A percentile compares a stretch with the other conserved stretches of the same genome.
These are phyloP conservation scores for Epirrhoe tristata DNA, from an alignment of 2,888 invertebrate genomes.

Conservation along the genomic window DNA sequence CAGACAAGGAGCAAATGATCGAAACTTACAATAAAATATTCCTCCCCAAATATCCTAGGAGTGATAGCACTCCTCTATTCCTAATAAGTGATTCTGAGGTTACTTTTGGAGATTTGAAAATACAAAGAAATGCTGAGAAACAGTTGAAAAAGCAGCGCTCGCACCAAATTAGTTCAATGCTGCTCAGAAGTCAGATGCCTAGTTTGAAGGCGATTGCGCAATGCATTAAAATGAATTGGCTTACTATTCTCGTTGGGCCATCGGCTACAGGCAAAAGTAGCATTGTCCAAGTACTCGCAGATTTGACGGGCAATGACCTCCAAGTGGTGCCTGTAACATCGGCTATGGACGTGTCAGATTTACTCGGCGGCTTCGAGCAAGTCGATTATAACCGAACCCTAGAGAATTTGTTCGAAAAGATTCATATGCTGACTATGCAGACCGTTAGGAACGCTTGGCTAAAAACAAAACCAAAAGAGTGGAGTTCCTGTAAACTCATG, in stretches of 20 bases:
- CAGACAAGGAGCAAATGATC: constrained; percentile 90
- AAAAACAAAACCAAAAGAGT: constrained; percentile 50
- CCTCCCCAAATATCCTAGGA: constrained; percentile 74
- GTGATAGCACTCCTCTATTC: constrained; percentile 84
- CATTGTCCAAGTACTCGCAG: constrained; percentile 90
- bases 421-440: constrained; percentile 83
- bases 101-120: constrained; percentile 87
- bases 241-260: constrained; percentile 94
- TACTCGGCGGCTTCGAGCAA: constrained; percentile 99
- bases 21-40: constrained; percentile 80
- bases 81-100: constrained; percentile 85
- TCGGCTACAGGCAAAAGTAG: constrained; percentile 93
- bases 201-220: constrained; percentile 92
- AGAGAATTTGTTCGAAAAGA: constrained; percentile 87
- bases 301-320: constrained; percentile 90
- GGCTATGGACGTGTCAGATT: constrained; percentile 97
- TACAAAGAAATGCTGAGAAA: constrained; percentile 74
- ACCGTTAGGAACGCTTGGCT: constrained; percentile 79
- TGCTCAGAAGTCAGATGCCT: constrained; percentile 86
- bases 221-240: constrained; percentile 96
- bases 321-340: constrained; percentile 93
- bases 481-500: constrained; percentile 62
- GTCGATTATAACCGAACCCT: constrained; percentile 90
- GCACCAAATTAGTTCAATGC: constrained; percentile 70
- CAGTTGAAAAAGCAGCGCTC: constrained; percentile 65